These are phyloP conservation scores for Leptosomus discolor DNA, from an alignment of 2,113 vertebrate genomes.

Conservation along the genomic window DNA sequence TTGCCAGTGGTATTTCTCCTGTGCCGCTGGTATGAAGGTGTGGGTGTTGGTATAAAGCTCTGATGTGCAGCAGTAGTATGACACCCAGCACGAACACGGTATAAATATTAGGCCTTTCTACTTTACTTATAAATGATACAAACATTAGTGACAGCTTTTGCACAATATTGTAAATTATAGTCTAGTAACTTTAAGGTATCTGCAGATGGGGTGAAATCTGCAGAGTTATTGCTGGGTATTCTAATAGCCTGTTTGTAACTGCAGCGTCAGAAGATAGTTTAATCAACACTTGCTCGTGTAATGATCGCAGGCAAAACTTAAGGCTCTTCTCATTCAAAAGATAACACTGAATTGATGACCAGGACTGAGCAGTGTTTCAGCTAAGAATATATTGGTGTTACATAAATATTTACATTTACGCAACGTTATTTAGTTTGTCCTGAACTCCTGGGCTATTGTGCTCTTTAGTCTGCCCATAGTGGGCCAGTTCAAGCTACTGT, in stretches of 20 bases:
- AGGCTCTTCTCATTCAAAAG: background rate
- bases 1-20: background rate
- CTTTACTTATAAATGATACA: background rate
- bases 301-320: background rate
- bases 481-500: background rate
- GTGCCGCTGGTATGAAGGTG: background rate
- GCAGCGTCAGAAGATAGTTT: background rate
- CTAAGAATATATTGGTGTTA: background rate
- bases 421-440: background rate
- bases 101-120: background rate
- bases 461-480: background rate
- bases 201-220: background rate
- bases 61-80: background rate
- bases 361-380: background rate
- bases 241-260: background rate
- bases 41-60: background rate
- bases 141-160: background rate
- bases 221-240: background rate
- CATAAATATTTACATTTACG: background rate
- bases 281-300: background rate
- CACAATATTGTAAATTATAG: background rate
- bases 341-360: background rate
- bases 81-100: background rate
- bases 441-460: background rate
- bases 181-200: background rate